Percentiles rank a stretch among this genome's conserved stretches.
These are phyloP conservation scores for Capreolus pygargus DNA, from an alignment of 2,113 vertebrate genomes.

Conservation along the genomic window DNA sequence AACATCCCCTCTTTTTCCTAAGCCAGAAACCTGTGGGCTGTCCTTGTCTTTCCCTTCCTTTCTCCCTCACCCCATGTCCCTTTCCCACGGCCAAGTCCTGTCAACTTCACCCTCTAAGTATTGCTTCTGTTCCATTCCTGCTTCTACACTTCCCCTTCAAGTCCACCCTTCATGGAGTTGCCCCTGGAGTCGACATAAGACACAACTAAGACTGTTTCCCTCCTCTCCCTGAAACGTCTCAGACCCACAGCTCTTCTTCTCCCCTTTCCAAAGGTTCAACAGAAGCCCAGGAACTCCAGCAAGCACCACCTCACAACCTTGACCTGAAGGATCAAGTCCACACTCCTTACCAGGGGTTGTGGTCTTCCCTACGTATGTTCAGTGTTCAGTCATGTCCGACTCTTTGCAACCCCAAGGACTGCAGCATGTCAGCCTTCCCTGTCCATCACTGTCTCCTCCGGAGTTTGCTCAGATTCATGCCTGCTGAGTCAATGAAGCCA, in stretches of 20 bases:
- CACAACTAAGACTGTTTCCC: not conserved
- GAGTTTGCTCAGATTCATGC: not conserved
- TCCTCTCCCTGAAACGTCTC: not conserved
- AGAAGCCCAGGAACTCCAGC: not conserved
- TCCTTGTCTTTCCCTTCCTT: not conserved
- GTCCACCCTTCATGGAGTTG: not conserved
- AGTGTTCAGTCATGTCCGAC: not conserved
- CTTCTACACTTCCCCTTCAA: not conserved
- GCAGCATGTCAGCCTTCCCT: not conserved
- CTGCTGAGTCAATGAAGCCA: not conserved
- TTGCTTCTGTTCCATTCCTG: not conserved
- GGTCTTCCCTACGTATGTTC: not conserved
- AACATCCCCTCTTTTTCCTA: not conserved
- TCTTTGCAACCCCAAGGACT: not conserved
- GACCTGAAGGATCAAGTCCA: not conserved
- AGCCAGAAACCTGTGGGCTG: not conserved
- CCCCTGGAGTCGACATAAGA: not conserved
- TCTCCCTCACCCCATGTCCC: not conserved
- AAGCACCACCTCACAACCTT: not conserved
- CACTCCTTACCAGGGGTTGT: not conserved
- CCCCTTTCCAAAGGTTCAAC: not conserved
- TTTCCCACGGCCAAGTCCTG: not conserved
- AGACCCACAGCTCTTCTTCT: not conserved
- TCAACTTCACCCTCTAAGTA: not conserved
- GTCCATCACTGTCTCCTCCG: not conserved